Conservation (phyloP, 2,113 vertebrate genomes). For the Dryoscopus gambensis region DNA sequence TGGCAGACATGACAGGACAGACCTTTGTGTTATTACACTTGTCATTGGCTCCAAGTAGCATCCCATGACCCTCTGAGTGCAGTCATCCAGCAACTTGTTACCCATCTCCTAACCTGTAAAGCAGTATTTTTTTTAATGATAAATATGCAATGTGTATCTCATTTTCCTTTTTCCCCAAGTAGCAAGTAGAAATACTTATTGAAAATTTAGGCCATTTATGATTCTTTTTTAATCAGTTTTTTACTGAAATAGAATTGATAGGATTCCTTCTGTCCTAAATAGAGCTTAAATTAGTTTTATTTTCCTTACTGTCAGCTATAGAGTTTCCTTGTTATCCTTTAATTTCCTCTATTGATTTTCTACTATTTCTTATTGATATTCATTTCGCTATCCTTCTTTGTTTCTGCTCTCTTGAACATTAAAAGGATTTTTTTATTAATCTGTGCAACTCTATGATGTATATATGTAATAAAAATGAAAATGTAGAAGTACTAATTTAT, state of each 20-base stretch:
- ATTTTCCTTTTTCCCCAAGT: background rate
- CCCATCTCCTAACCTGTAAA: background rate
- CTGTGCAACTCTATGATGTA: background rate
- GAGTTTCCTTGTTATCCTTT: background rate
- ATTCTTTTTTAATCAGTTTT: background rate
- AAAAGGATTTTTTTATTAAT: background rate
- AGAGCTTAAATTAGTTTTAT: background rate
- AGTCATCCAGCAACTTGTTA: background rate
- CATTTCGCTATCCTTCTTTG: background rate
- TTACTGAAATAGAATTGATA: background rate
- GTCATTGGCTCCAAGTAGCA: background rate
- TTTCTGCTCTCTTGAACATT: background rate
- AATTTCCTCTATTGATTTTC: background rate
- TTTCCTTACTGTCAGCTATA: background rate
- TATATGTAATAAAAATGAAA: slow-evolving; percentile 28
- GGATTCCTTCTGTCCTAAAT: background rate
- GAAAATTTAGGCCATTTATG: background rate
- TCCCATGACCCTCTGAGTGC: too few species aligned
- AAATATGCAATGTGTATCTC: accelerated
- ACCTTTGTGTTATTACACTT: background rate
- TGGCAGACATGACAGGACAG: background rate
- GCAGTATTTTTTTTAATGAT: background rate
- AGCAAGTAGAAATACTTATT: background rate
- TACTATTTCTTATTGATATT: slow-evolving; percentile 4
- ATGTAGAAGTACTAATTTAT: slow-evolving; percentile 1